Evolutionary conservation across 2,888 invertebrate species (phyloP).

Genomic region (Aspidiotus rigidus): DNA sequence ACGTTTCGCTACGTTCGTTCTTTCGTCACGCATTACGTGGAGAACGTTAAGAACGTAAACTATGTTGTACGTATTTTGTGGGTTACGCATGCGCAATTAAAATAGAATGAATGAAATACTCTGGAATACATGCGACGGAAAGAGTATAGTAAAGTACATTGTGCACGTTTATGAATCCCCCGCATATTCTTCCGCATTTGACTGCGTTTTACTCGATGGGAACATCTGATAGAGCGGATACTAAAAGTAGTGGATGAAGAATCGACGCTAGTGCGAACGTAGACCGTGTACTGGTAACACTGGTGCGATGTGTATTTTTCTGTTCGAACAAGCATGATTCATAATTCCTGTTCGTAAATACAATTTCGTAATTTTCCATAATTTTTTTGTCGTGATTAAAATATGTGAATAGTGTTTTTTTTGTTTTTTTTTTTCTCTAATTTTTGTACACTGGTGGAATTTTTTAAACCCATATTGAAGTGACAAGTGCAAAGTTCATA

Average conservation of each 20-base stretch:
- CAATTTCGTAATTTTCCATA: background rate
- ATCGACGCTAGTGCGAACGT: constrained; percentile 1
- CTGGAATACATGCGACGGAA: background rate
- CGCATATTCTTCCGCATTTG: constrained; percentile 4
- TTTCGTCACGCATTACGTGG: background rate
- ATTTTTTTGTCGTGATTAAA: background rate
- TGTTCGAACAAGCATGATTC: background rate
- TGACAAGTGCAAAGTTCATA: too few relatives aligned
- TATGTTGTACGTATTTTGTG: background rate
- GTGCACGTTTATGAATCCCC: background rate
- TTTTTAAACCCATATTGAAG: too few relatives aligned
- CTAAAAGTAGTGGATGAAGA: too few relatives aligned
- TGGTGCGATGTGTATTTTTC: background rate
- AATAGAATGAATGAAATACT: constrained; percentile 10
- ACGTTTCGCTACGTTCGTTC: too few relatives aligned
- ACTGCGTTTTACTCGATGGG: background rate
- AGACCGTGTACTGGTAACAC: background rate
- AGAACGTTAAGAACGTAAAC: background rate
- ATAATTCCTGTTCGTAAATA: background rate
- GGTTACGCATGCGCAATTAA: constrained; percentile 9
- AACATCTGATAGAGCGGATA: too few relatives aligned
- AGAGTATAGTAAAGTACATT: background rate
- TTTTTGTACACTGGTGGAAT: too few relatives aligned
- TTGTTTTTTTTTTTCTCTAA: too few relatives aligned
- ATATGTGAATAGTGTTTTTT: too few relatives aligned